A percentile compares a stretch with the other conserved stretches of the same genome.
These are phyloP conservation scores for Sesamia inferens DNA, from an alignment of 2,888 invertebrate genomes.

Conservation along the genomic window DNA sequence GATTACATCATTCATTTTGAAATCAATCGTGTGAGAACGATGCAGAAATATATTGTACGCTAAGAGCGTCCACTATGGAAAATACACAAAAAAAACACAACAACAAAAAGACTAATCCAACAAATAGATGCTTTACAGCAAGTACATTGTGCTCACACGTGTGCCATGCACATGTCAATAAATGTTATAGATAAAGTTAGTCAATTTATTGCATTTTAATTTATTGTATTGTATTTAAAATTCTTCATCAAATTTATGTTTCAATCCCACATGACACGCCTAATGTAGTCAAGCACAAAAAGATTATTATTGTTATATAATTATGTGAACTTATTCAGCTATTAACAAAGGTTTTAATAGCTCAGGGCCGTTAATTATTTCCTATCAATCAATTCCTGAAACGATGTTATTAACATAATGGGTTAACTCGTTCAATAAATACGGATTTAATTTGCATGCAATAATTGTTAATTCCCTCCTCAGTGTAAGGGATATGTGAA, in stretches of 20 bases:
- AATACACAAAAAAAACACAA: too few species aligned
- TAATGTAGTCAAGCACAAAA: neutral
- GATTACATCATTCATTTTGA: too few species aligned
- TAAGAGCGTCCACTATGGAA: too few species aligned
- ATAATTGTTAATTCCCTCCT: slow-evolving; percentile 4
- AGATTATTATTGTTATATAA: neutral
- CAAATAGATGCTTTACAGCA: too few species aligned
- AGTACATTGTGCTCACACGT: too few species aligned
- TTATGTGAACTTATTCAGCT: neutral
- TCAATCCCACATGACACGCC: neutral
- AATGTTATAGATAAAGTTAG: neutral
- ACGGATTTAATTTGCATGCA: slow-evolving; percentile 14
- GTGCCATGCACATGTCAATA: too few species aligned
- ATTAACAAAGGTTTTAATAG: slow-evolving; percentile 14
- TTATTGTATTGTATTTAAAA: neutral
- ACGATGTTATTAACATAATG: slow-evolving; percentile 36
- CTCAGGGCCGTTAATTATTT: slow-evolving; percentile 19
- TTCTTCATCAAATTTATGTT: neutral
- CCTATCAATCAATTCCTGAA: slow-evolving; percentile 22
- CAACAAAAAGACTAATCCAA: too few species aligned
- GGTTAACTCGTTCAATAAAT: slow-evolving; percentile 17
- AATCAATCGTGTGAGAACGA: too few species aligned
- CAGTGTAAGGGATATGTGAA: neutral
- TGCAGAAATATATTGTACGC: too few species aligned
- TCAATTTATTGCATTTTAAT: neutral